Base-by-base conservation (phyloP, 1,140 invertebrate species). In the Thaumatotibia leucotreta region DNA sequence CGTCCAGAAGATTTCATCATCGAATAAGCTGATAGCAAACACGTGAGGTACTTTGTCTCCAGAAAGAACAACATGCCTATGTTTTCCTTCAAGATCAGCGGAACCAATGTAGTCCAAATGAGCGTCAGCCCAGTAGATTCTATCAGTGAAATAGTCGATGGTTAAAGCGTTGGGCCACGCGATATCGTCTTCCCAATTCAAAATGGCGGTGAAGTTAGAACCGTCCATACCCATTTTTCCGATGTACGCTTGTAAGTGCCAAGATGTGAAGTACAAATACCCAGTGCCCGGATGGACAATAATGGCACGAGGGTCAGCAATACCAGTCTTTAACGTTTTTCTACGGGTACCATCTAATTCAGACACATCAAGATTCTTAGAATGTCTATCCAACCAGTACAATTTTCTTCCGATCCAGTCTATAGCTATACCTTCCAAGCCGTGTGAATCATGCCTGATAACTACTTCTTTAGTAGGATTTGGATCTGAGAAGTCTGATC, bases 151-250 rank as follows among this genome's bases (percentile, higher is more conserved):
- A 82, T 98, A 99, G 79, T 99, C 99, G 61, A 99, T 96, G 0
- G 98, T 98, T 0, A 99, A 83, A 2, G 98, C 98, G 88, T 99
- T 99, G 0, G 99, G 98, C 98, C 98, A 99, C 11, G 98, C 98
- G 14, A 99, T 95, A 76, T 98, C 98, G 65, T 99, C 93, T 77
- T 98, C 96, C 94, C 96, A 97, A 9, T 96, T 98, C 4, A 99
- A 92, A 69, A 99, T 96, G 62, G 95, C 93, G 0, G 95, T 96
- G 71, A 98, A 96, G 76, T 99, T 98, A 1, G 95, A 95, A 0
- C 98, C 99, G 82, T 99, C 98, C 97, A 99, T 97, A 58, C 98
- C 98, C 87, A 99, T 95, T 87, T 98, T 96, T n/a, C 96, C 98
- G 70, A 99, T 99, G 82, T 97, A 99, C 0, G 98, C 97, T 92